Base-by-base conservation (phyloP, 37 sponge, comb jelly and placozoan genomes). In the Corticium candelabrum region DNA sequence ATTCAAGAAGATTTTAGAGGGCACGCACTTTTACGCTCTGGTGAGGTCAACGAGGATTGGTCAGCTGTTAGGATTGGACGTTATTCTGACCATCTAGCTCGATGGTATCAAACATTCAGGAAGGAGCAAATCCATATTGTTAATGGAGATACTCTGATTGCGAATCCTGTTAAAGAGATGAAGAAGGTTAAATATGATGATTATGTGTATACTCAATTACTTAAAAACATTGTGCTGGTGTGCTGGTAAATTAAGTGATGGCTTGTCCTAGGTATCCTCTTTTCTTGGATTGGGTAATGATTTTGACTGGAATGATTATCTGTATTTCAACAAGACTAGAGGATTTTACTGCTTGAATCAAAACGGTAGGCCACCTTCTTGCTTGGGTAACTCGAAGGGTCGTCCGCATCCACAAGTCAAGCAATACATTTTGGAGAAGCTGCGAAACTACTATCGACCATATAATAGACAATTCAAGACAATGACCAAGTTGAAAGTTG, bases 281-380 rank as follows among this genome's bases (percentile, higher is more conserved):
- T n/a, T n/a, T n/a, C n/a, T n/a, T n/a, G n/a, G n/a, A n/a, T n/a
- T n/a, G n/a, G n/a, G n/a, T n/a, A n/a, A n/a, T 70, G 35, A 7
- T 27, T 50, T 50, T 21, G 62, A 83, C 33, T 38, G 2, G 1
- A 37, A 84, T 30, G 77, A 84, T 40, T 83, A 81, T 71, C 90
- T 94, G 39, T 76, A 68, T 37, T 94, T 77, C 77, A 90, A 90
- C 78, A 40, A 75, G 29, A 81, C 77, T 1, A 94, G 90, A 68
- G 95, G 95, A 0, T 94, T 94, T 37, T 90, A 90, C 70, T 94
- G 95, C 75, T n/a, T n/a, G n/a, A n/a, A n/a, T n/a, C n/a, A n/a
- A n/a, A 85, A 85, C 84, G 77, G 78, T 68, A 69, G 62, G 40
- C 69, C 4, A 0, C n/a, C n/a, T 3, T 50, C 34, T n/a, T 94